phyloP scores from a whole-genome alignment of 2,888 invertebrate species.

The Cerastis rubricosa region DNA sequence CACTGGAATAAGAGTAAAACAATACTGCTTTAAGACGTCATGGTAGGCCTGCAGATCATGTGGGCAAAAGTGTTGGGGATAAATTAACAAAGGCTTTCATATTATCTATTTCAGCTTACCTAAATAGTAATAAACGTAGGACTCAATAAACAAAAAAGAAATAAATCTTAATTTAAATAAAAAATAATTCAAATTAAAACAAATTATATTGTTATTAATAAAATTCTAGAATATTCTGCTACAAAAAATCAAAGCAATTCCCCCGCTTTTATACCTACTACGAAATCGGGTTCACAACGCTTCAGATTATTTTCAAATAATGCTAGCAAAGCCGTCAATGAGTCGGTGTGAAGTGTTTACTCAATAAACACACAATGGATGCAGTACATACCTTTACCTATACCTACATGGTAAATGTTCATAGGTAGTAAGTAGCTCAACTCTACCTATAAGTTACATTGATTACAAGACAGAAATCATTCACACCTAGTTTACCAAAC shows the following conservation, averaged over 20 bases:
- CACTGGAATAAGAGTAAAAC: no score
- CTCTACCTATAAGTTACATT: not conserved
- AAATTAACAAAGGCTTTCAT: not conserved
- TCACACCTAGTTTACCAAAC: not conserved
- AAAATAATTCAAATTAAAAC: no score
- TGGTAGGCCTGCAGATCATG: no score
- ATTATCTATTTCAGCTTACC: no score
- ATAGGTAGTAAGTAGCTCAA: not conserved
- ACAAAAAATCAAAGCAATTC: no score
- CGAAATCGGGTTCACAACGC: not conserved
- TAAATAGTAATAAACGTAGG: not conserved
- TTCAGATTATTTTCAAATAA: not conserved
- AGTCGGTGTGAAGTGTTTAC: not conserved
- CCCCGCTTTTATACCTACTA: no score
- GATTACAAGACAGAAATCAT: not conserved
- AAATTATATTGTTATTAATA: no score
- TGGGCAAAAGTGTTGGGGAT: not conserved
- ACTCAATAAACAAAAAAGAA: no score
- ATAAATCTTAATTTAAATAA: no score
- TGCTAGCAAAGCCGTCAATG: not conserved
- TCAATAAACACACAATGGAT: not conserved
- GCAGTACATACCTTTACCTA: not conserved
- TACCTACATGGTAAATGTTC: not conserved
- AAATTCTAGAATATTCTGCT: no score
- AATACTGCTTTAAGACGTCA: no score